Base-by-base conservation (phyloP, 2,797 vertebrate genomes). In the Tragopan temminckii region DNA sequence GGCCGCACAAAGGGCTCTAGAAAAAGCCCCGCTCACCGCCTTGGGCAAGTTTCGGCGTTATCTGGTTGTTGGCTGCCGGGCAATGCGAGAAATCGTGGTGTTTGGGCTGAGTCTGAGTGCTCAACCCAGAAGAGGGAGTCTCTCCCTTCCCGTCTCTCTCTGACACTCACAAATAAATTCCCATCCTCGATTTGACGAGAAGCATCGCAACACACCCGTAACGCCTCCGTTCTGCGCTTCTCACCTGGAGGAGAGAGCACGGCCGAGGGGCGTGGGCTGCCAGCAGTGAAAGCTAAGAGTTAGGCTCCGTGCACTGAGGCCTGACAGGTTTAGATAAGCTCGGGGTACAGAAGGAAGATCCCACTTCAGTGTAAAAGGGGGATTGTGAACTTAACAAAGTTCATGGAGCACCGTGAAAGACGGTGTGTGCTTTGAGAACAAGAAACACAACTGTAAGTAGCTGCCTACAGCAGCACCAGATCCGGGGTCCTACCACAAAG, bases 41-140 rank as follows among this genome's bases (percentile, higher is more conserved):
- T 53, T 10, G 19, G n/a, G 13, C 19, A 74, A 85, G 63, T 92
- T 89, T 64, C 5, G 70, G 33, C 66, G 53, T 38, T 82, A 9
- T 85, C 61, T 53, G 33, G 16, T 55, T 40, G 14, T 15, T 77
- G 78, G 64, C 48, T 18, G 46, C 66, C 7, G 12, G 33, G 43
- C 9, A 33, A 14, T 59, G 57, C 7, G 74, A 72, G 79, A 55
- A 63, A 76, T 53, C 4, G 5, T 36, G 77, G 13, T 50, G 69
- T 50, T 76, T 11, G 55, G 62, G 9, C 46, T 91, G 91, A 89
- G 78, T 89, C 85, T 75, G 71, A 88, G 53, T 52, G 46, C 55
- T 90, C 84, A 90, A 94, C 88, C 88, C 91, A 84, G 93, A 93
- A 89, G 85, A 94, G 91, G 95, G 88, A 94, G 82, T 88, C 79